Percentiles rank a stretch among this genome's conserved stretches.
Conservation (phyloP, 2,113 vertebrate species). For the Grammomys surdaster region DNA sequence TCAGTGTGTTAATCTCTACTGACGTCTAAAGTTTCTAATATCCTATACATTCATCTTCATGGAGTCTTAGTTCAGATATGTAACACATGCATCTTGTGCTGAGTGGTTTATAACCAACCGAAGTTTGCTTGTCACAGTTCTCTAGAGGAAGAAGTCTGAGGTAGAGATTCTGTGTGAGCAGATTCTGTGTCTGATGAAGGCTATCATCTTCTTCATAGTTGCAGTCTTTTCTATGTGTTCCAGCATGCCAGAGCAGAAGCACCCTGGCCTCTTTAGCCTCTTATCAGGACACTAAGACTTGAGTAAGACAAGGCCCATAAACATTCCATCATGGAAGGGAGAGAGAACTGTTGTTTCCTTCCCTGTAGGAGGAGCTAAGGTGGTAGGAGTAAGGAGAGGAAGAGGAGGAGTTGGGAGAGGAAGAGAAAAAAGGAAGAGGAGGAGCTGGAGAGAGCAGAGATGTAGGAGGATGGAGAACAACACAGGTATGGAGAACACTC, state of each 20-base stretch:
- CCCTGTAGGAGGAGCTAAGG: no score
- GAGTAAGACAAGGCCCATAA: not conserved
- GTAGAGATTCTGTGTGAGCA: not conserved
- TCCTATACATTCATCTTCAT: fast-evolving
- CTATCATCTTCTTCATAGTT: fast-evolving
- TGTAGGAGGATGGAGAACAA: no score
- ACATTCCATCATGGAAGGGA: not conserved
- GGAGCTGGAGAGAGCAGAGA: no score
- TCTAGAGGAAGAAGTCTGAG: no score
- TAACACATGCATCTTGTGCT: not conserved
- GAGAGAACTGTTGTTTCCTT: not conserved
- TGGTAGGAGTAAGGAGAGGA: no score
- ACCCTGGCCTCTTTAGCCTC: not conserved
- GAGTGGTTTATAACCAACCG: not conserved
- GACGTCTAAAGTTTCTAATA: not conserved
- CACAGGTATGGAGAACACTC: no score
- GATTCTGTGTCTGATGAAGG: no score
- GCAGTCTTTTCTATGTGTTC: not conserved
- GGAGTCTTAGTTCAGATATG: not conserved
- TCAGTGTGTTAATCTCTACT: not conserved
- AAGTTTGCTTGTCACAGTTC: no score
- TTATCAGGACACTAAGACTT: no score
- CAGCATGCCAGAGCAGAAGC: fast-evolving
- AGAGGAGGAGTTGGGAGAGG: no score
- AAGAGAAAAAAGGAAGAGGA: no score